Evolutionary conservation across 37 sponge, comb jelly and placozoan genomes (phyloP).

Genomic region (Chondrosia reniformis): DNA sequence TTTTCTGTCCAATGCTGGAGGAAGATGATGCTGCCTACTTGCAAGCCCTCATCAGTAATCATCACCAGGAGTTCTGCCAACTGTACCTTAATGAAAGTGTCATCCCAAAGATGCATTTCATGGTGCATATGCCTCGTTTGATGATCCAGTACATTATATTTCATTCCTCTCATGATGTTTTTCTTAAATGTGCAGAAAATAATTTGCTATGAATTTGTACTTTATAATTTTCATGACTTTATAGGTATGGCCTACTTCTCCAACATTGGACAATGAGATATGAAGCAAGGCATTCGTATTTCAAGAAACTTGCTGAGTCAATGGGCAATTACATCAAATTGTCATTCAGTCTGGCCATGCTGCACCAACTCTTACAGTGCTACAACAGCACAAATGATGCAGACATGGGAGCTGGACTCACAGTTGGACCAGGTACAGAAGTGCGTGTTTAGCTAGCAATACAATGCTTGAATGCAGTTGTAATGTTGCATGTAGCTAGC

Average conservation of each 20-base stretch:
- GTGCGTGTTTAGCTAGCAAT: no score
- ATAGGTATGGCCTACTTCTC: not conserved
- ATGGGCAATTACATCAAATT: slow-evolving; percentile 2
- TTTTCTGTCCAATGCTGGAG: not conserved
- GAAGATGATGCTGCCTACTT: slow-evolving; percentile 10
- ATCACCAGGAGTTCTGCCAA: slow-evolving; percentile 2
- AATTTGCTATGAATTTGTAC: no score
- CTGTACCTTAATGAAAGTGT: not conserved
- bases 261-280: slow-evolving; percentile 4
- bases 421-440: slow-evolving; percentile 13
- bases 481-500: no score
- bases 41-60: not conserved
- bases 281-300: slow-evolving; percentile 8
- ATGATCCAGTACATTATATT: no score
- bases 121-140: slow-evolving; percentile 18
- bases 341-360: not conserved
- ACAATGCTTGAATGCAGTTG: no score
- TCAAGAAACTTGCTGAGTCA: not conserved
- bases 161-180: no score
- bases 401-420: not conserved
- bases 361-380: not conserved
- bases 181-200: no score
- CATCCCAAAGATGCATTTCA: slow-evolving; percentile 34
- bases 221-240: no score
- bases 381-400: not conserved